Evolutionary conservation across 2,797 vertebrate genomes (phyloP), one percentile per base, ranked within the genome.

Genomic region (Scarus forsteni): DNA sequence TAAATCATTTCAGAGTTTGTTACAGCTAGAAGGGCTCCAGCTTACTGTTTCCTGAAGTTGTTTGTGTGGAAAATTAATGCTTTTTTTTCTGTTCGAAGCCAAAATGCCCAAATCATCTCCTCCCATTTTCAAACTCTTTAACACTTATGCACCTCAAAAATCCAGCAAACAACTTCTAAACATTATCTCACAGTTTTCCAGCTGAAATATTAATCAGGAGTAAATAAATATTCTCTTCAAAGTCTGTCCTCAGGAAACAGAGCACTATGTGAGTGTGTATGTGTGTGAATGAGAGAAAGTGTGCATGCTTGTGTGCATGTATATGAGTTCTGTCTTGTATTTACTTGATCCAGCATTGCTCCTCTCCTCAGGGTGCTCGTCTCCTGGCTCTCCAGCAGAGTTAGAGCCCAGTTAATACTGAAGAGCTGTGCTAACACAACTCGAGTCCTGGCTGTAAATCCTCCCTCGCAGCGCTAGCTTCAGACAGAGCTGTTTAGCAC

Each of bases 381-480:
- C 81, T 85, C 76, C 59, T 53, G 68, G 62, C 73, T 81, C 84
- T 81, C 73, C 73, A 55, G 49, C 62, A 79, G 82, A 85, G 75
- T 83, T 83, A 73, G 75, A 85, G 80, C 77, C 0, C 19, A 85
- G 84, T 82, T 88, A 86, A 86, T 74, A 61, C 81, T 19, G 8
- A 73, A 73, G 86, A 81, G 67, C 42, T 9, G 67, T 1, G 5
- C 78, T 66, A 82, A 79, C 79, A 66, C 79, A 81, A 79, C 77
- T 84, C 68, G 57, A 87, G 87, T 75, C 75, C 75, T 61, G 73
- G 88, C 89, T 62, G 85, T 93, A 92, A 94, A 93, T 93, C 87
- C 89, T 89, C 81, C 78, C 75, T 85, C 77, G 35, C 84, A 83
- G 86, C 79, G 79, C 91, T 83, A 86, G 70, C 77, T 88, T 73